A percentile compares a stretch with the other conserved stretches of the same genome.
Conservation (phyloP, 2,113 vertebrate species). For the Larimichthys polyactis region DNA sequence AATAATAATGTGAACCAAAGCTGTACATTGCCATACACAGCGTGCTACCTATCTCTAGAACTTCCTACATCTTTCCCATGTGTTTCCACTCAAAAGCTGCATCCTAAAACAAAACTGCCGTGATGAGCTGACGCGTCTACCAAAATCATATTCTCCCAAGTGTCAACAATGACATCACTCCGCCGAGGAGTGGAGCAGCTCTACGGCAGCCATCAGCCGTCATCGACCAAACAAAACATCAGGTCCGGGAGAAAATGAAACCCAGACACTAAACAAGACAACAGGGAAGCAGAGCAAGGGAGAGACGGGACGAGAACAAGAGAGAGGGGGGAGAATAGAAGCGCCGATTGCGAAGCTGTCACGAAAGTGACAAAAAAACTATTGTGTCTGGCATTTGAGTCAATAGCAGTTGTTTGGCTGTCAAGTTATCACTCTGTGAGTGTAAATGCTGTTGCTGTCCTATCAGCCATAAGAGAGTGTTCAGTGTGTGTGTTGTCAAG, state of each 20-base stretch:
- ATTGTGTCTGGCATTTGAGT: conserved; percentile 68
- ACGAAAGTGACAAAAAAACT: conserved; percentile 56
- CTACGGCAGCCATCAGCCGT: conserved; percentile 46
- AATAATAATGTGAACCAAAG: neutral
- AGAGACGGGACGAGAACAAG: conserved; percentile 18
- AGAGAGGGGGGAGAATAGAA: conserved; percentile 17
- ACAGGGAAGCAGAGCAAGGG: conserved; percentile 35
- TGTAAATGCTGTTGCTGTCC: conserved; percentile 69
- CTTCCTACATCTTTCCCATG: neutral
- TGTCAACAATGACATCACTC: conserved; percentile 59
- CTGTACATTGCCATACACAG: neutral
- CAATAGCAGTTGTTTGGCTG: conserved; percentile 67
- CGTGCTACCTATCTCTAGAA: conserved; percentile 1
- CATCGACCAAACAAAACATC: conserved; percentile 56
- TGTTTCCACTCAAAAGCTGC: conserved; percentile 38
- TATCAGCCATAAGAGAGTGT: conserved; percentile 51
- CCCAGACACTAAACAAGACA: conserved; percentile 54
- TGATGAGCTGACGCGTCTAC: neutral
- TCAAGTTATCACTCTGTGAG: conserved; percentile 67
- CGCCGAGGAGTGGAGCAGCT: conserved; percentile 28
- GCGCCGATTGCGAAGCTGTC: conserved; percentile 67
- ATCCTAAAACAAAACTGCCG: conserved; percentile 29
- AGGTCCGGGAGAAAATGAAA: conserved; percentile 53
- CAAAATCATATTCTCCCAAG: conserved; percentile 38
- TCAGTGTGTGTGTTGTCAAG: conserved; percentile 39